phyloP scores from a whole-genome alignment of 1,140 invertebrate species.

The Macrotrachela quadricornifera region DNA sequence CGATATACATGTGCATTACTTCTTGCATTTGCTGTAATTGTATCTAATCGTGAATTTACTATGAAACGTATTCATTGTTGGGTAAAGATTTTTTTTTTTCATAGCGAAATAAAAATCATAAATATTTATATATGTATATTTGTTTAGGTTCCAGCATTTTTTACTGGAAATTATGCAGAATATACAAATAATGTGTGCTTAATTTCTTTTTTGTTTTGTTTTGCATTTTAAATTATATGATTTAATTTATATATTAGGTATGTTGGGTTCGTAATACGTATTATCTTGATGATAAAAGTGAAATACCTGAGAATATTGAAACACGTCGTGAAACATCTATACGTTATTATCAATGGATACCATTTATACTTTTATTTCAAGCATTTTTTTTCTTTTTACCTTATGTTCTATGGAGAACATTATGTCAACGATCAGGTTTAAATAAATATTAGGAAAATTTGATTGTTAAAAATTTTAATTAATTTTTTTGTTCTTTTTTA shows the following conservation, averaged over 20 bases:
- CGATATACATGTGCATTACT: slow-evolving; percentile 45
- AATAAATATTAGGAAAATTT: too few species aligned
- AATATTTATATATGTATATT: too few species aligned
- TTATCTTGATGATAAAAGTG: slow-evolving; percentile 3
- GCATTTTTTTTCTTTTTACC: slow-evolving; percentile 13
- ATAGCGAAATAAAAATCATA: too few species aligned
- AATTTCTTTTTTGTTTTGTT: too few species aligned
- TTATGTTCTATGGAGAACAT: slow-evolving; percentile 10
- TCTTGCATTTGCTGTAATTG: slow-evolving; percentile 58
- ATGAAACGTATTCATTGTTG: slow-evolving; percentile 63
- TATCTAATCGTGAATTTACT: slow-evolving; percentile 68
- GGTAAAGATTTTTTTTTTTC: background rate
- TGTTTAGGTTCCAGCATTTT: background rate
- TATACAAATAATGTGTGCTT: slow-evolving; percentile 15
- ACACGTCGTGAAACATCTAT: slow-evolving; percentile 1
- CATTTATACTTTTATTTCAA: slow-evolving; percentile 11
- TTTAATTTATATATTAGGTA: slow-evolving; percentile 3
- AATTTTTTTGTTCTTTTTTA: too few species aligned
- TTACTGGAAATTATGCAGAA: background rate
- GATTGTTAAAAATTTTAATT: too few species aligned
- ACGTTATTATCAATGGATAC: slow-evolving; percentile 13
- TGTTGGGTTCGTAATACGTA: slow-evolving; percentile 8
- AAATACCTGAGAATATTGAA: slow-evolving; percentile 1
- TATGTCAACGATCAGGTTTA: slow-evolving; percentile 10
- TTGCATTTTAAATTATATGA: too few species aligned